Conservation (phyloP, 1,140 invertebrate genomes). For the Drosophila sp. region DNA sequence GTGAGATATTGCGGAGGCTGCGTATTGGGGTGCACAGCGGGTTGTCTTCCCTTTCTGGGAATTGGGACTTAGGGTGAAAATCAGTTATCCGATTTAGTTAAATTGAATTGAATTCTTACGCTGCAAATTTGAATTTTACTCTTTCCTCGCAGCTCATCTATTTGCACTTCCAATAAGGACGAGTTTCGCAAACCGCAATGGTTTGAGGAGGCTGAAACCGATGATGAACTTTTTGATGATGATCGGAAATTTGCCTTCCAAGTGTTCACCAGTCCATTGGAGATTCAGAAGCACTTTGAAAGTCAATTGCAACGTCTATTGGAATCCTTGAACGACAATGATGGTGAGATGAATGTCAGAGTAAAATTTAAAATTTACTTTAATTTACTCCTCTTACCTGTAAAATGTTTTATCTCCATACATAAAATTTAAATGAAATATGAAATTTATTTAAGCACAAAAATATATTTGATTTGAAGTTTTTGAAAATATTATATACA, state of each 20-base stretch:
- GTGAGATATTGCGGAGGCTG: conserved; percentile 61
- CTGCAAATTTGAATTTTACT: neutral
- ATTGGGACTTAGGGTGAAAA: conserved; percentile 20
- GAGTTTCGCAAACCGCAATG: conserved; percentile 82
- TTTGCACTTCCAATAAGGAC: conserved; percentile 69
- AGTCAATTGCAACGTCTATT: conserved; percentile 82
- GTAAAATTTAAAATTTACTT: conserved; percentile 1
- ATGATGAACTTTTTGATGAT: conserved; percentile 82
- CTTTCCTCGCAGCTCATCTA: conserved; percentile 37
- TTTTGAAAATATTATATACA: too few relatives aligned
- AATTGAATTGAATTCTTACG: conserved; percentile 4
- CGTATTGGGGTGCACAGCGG: conserved; percentile 49
- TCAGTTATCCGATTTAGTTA: conserved; percentile 5
- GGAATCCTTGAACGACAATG: conserved; percentile 77
- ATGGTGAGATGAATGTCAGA: conserved; percentile 44
- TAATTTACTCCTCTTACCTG: too few relatives aligned
- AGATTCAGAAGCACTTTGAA: conserved; percentile 84
- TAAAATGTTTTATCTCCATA: too few relatives aligned
- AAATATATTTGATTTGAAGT: too few relatives aligned
- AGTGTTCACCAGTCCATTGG: conserved; percentile 83
- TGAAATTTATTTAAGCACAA: too few relatives aligned
- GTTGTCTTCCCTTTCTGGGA: conserved; percentile 19
- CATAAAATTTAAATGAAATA: too few relatives aligned
- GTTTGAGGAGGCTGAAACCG: conserved; percentile 82
- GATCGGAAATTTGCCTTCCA: conserved; percentile 82